Base-by-base conservation (phyloP, 1,140 invertebrate genomes). In the Liolophura sinensis region DNA sequence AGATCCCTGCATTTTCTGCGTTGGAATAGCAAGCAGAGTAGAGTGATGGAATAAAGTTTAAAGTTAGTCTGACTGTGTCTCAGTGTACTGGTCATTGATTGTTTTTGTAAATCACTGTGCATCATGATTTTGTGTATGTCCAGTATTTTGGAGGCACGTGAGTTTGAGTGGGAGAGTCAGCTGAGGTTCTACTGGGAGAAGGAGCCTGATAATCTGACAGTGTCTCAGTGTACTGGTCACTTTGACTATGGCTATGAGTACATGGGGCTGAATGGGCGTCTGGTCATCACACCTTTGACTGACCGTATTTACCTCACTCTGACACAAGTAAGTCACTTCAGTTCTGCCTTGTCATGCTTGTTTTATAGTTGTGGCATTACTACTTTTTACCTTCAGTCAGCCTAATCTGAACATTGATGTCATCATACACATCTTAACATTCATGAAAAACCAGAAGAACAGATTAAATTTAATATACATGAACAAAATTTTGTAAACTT, bases 171-270 rank as follows among this genome's bases (percentile, higher is more conserved):
- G 94, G 93, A 95, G 83, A 94, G 92, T 78, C 94, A 96, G 83
- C 86, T 97, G 63, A 79, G 93, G 69, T 96, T 95, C 85, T 96
- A 96, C 79, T 96, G 94, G 94, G 84, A 91, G 3, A 92, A 91
- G 77, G 87, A 90, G 69, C 85, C 90, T 40, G 93, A 96, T 80
- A 92, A 94, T 72, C 80, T 95, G 6, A 89, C 90, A 78, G 89
- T 95, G 11, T 86, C 90, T 56, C 94, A 96, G 76, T 96, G 93
- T 78, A 93, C 92, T 0, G 93, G 92, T 48, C 81, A 85, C 27
- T 96, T 96, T 79, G 91, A 94, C 64, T 96, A 95, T 78, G 94
- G 94, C 18, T 96, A 95, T 76, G 94, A 96, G 79, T 96, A 96
- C 77, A 95, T 96, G 93, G 95, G 95, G 0, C 84, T 96, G 0